These are phyloP conservation scores for Gibbula magus DNA, from an alignment of 2,888 invertebrate species.

Conservation along the genomic window DNA sequence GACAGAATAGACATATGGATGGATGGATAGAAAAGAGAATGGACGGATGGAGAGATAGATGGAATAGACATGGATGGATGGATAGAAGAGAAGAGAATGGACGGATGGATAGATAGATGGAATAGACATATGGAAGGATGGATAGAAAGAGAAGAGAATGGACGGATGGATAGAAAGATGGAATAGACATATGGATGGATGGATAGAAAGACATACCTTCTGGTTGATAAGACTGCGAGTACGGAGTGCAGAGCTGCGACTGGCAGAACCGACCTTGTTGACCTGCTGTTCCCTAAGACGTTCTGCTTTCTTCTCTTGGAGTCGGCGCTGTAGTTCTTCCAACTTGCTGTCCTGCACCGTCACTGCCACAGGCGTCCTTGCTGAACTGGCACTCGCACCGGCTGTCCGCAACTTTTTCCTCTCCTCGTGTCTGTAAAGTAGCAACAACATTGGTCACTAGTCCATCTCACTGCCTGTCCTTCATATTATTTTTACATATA, in stretches of 20 bases:
- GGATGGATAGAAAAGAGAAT: background rate
- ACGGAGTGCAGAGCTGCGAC: slow-evolving; percentile 51
- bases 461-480: too few relatives aligned
- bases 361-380: slow-evolving; percentile 28
- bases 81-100: background rate
- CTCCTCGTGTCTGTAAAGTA: slow-evolving; percentile 60
- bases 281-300: slow-evolving; percentile 59
- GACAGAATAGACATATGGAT: too few relatives aligned
- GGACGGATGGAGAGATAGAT: too few relatives aligned
- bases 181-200: too few relatives aligned
- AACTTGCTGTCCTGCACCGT: slow-evolving; percentile 62
- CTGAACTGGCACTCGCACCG: background rate
- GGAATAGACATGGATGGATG: background rate
- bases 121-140: too few relatives aligned
- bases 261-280: slow-evolving; percentile 43
- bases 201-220: slow-evolving; percentile 52
- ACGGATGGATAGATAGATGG: background rate
- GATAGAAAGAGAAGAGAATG: background rate
- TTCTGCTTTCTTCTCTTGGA: slow-evolving; percentile 66
- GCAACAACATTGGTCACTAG: too few relatives aligned
- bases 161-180: background rate
- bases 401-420: slow-evolving; percentile 53
- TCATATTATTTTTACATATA: too few relatives aligned
- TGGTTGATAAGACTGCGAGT: slow-evolving; percentile 59
- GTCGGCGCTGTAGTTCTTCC: slow-evolving; percentile 61